Evolutionary conservation across 2,113 vertebrate genomes (phyloP).

Genomic region (Otocyon megalotis): DNA sequence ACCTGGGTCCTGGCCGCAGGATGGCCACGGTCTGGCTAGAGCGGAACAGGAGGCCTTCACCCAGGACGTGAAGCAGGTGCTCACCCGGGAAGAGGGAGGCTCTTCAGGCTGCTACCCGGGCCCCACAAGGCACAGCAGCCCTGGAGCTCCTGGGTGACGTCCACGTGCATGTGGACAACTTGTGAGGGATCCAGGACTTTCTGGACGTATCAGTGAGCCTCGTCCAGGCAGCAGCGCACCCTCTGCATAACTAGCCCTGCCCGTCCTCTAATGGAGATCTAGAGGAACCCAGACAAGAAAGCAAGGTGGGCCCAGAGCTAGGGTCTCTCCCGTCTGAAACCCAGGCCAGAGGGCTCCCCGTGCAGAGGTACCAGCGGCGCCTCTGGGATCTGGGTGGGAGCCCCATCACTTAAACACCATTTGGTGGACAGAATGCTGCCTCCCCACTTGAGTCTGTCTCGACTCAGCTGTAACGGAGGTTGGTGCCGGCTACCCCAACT

Average conservation of each 20-base stretch:
- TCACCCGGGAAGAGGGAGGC: not conserved
- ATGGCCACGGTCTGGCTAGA: rapidly evolving
- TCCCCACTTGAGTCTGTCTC: not conserved
- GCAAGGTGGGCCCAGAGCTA: not conserved
- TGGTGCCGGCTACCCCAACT: rapidly evolving
- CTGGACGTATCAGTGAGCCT: rapidly evolving
- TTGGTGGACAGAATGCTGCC: not conserved
- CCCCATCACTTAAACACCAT: too few species aligned
- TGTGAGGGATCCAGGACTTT: not conserved
- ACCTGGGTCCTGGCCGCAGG: not conserved
- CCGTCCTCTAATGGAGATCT: rapidly evolving
- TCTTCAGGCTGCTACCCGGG: not conserved
- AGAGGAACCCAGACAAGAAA: not conserved
- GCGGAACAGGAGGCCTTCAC: not conserved
- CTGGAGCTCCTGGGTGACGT: rapidly evolving
- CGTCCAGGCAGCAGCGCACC: rapidly evolving
- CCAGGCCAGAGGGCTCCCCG: not conserved
- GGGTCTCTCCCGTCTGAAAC: not conserved
- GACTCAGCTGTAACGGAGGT: not conserved
- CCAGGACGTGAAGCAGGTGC: not conserved
- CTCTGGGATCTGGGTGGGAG: not conserved
- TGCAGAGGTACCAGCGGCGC: rapidly evolving
- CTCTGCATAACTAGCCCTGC: too few species aligned
- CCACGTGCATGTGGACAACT: not conserved
- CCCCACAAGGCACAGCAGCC: too few species aligned